These are phyloP conservation scores for Cyclopterus lumpus DNA, from an alignment of 2,797 vertebrate genomes.

Conservation along the genomic window DNA sequence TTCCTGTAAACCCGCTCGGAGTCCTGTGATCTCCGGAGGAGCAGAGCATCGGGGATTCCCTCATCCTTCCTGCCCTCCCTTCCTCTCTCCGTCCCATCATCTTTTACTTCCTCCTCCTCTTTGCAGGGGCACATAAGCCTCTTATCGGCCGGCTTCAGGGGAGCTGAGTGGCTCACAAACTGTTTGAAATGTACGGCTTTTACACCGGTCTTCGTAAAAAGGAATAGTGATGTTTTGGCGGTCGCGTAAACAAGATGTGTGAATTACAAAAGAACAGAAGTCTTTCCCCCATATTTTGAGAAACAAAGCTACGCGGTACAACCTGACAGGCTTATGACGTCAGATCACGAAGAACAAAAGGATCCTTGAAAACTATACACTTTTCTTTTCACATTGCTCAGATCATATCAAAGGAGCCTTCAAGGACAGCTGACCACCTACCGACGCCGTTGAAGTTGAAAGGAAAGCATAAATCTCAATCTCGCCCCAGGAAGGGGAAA, in stretches of 20 bases:
- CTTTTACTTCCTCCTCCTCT: slow-evolving; percentile 61
- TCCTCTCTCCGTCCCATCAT: slow-evolving; percentile 41
- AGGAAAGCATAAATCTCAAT: slow-evolving; percentile 51
- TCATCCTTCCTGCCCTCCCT: slow-evolving; percentile 75
- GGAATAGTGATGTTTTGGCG: background rate
- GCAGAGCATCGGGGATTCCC: slow-evolving; percentile 62
- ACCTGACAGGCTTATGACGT: background rate
- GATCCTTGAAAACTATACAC: background rate
- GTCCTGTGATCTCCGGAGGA: slow-evolving; percentile 65
- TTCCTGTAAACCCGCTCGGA: slow-evolving; percentile 33
- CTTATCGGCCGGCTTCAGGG: slow-evolving; percentile 63
- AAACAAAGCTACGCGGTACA: background rate
- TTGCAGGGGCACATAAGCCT: slow-evolving; percentile 74
- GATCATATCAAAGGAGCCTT: background rate
- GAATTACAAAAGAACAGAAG: background rate
- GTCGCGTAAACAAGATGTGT: background rate
- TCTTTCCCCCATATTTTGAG: too few species aligned
- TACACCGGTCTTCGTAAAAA: background rate
- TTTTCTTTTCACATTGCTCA: background rate
- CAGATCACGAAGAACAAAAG: background rate
- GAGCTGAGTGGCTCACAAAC: slow-evolving; percentile 35
- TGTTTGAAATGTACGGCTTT: slow-evolving; percentile 47
- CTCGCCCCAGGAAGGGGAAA: slow-evolving; percentile 51
- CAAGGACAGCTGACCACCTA: background rate
- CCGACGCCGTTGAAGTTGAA: background rate